phyloP scores from a whole-genome alignment of 2,113 vertebrate genomes.

The Scopus umbretta region DNA sequence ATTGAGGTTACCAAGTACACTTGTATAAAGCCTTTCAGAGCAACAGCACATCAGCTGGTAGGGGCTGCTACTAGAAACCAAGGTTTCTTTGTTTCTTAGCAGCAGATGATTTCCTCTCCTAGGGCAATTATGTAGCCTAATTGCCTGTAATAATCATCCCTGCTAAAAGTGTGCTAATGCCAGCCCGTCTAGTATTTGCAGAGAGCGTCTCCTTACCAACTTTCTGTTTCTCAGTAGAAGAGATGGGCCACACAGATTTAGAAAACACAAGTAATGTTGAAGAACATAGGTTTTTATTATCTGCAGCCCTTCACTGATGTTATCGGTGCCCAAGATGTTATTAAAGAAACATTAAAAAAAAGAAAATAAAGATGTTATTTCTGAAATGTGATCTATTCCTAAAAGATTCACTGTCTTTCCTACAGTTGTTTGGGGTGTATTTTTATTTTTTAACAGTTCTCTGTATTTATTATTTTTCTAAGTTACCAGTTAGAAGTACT shows the following conservation, averaged over 20 bases:
- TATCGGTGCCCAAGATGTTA: not conserved
- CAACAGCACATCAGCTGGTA: not conserved
- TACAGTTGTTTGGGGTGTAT: not conserved
- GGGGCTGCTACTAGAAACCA: not conserved
- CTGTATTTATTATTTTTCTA: not conserved
- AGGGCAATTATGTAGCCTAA: conserved; percentile 37
- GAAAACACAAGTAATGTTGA: not conserved
- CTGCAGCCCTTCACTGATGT: not conserved
- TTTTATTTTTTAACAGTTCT: not conserved
- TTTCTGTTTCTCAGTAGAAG: not conserved
- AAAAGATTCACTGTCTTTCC: not conserved
- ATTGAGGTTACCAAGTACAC: not conserved
- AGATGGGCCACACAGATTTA: not conserved
- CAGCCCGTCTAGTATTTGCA: not conserved
- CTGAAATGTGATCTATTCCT: not conserved
- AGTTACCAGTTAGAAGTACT: not conserved
- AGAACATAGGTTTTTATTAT: not conserved
- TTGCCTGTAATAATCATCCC: conserved; percentile 49
- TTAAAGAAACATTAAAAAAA: not conserved
- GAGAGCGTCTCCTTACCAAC: not conserved
- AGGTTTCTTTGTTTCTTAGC: conserved; percentile 53
- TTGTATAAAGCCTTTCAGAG: not conserved
- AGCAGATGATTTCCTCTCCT: conserved; percentile 51
- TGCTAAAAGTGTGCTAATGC: not conserved
- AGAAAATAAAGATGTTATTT: not conserved